Percentiles rank a stretch among this genome's conserved stretches.
phyloP scores from a whole-genome alignment of 2,113 vertebrate species.

The Amblyopsis rosae region DNA sequence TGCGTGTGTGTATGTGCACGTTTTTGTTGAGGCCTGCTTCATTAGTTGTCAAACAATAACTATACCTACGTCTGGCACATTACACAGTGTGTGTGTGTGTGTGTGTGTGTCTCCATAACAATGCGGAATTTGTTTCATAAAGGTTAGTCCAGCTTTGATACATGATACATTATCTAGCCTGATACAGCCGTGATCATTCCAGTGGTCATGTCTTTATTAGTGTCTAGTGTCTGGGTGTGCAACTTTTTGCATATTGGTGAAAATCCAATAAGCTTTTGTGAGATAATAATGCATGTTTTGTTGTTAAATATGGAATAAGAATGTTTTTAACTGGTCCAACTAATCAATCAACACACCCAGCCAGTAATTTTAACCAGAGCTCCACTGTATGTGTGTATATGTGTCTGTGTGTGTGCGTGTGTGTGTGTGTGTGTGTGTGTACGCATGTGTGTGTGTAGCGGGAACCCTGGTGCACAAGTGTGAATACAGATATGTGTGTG shows the following conservation, averaged over 20 bases:
- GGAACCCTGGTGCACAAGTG: neutral
- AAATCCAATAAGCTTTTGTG: conserved; percentile 14
- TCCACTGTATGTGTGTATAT: neutral
- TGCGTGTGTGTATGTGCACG: conserved; percentile 3
- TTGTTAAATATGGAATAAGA: conserved; percentile 30
- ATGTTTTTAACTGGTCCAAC: conserved; percentile 38
- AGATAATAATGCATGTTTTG: conserved; percentile 8
- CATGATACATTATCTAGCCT: conserved; percentile 4
- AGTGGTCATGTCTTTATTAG: conserved; percentile 9
- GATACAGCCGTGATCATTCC: neutral
- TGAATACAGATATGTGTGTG: neutral
- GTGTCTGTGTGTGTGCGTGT: conserved; percentile 5
- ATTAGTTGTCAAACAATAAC: conserved; percentile 60
- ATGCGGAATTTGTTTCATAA: conserved; percentile 41
- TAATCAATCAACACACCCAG: conserved; percentile 30
- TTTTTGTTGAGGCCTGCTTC: conserved; percentile 56
- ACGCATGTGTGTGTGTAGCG: neutral
- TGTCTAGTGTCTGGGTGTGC: conserved; percentile 10
- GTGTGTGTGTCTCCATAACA: conserved; percentile 17
- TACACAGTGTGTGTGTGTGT: conserved; percentile 20
- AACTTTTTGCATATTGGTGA: neutral
- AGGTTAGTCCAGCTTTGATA: conserved; percentile 50
- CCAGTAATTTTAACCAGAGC: conserved; percentile 21
- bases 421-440: neutral
- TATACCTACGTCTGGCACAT: conserved; percentile 37